Base-by-base conservation (phyloP, 2,113 vertebrate genomes). In the Natator depressus region DNA sequence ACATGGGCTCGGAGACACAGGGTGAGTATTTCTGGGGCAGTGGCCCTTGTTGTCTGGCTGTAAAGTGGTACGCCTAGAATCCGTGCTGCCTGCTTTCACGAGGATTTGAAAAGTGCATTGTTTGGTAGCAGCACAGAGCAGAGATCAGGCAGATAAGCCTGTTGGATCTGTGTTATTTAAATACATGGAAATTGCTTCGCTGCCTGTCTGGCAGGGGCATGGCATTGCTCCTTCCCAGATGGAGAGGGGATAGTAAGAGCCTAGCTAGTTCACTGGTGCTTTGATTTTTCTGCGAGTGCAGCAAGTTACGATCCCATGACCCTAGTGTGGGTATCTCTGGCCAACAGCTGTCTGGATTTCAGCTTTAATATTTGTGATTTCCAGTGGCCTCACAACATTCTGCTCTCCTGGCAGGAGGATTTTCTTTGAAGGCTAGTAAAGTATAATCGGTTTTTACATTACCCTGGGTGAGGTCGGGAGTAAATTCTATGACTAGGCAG, bases 1-100 rank as follows among this genome's bases (percentile, higher is more conserved):
- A 93, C 99, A 99, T 96, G 99, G 99, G 89, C 98, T 99, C 80
- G 99, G 99, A 97, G 99, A 99, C 97, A 98, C 99, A 2, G 99
- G 99, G 99, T 99, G 97, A 99, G 99, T 98, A 49, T 93, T 94
- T 47, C 59, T 35, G 69, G 38, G 12, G 51, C n/a, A 42, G 75
- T 1, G 49, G 10, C 79, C 22, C 14, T 88, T 79, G 10, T 38
- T 59, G 76, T 50, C 29, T 2, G 1, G 0, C 46, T 22, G 31
- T 11, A 16, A 3, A 0, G 0, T 0, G 4, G 4, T n/a, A 0
- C 78, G 46, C 78, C 69, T 69, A 35, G 38, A 2, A 17, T 0
- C 5, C 2, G 5, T n/a, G 47, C 31, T 22, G 62, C 31, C 19
- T 81, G 50, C 79, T 81, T 38, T 8, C 49, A 8, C 20, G 11